These are phyloP conservation scores for Aporophyla lueneburgensis DNA, from an alignment of 2,888 invertebrate species.

Conservation along the genomic window DNA sequence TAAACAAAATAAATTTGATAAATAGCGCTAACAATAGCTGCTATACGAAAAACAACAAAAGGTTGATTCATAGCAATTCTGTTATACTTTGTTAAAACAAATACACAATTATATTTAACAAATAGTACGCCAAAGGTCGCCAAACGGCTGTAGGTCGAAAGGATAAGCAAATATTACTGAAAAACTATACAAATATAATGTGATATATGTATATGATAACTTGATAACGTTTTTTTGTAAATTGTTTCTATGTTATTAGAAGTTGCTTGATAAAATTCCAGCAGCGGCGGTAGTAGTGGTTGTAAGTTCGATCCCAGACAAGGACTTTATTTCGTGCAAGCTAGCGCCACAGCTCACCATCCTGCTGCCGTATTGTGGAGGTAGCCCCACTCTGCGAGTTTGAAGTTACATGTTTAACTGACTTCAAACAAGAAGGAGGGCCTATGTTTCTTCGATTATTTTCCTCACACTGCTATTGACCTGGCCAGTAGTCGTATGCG, in stretches of 20 bases:
- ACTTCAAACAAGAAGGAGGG: too few relatives aligned
- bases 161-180: constrained; percentile 53
- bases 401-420: too few relatives aligned
- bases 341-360: too few relatives aligned
- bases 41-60: constrained; percentile 39
- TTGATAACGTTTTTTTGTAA: constrained; percentile 14
- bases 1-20: constrained; percentile 35
- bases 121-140: constrained; percentile 52
- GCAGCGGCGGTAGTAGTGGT: too few relatives aligned
- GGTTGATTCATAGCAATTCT: constrained; percentile 52
- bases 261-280: too few relatives aligned
- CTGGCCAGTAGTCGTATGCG: too few relatives aligned
- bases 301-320: too few relatives aligned
- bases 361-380: too few relatives aligned
- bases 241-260: constrained; percentile 6
- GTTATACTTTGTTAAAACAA: constrained; percentile 54
- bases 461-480: too few relatives aligned
- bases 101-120: constrained; percentile 43
- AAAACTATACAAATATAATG: constrained; percentile 34
- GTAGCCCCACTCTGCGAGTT: too few relatives aligned
- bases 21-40: constrained; percentile 41
- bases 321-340: too few relatives aligned
- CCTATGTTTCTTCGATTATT: too few relatives aligned
- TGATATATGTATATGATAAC: constrained; percentile 13
- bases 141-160: constrained; percentile 46